Conservation (phyloP, 2,888 invertebrate genomes). For the Plutella xylostella region DNA sequence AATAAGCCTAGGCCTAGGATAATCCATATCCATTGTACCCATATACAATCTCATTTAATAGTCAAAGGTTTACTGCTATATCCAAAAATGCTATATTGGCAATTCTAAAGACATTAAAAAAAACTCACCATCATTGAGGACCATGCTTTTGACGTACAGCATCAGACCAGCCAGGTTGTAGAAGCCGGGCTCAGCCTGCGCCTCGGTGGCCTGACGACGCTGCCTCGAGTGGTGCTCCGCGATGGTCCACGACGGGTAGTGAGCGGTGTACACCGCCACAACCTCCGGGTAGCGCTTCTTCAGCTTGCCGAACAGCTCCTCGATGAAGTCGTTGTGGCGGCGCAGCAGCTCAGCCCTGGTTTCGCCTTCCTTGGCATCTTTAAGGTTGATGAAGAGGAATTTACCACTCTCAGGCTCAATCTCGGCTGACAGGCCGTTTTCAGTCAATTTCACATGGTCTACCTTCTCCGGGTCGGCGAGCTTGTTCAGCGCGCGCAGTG, state of each 20-base stretch:
- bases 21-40: too few species aligned
- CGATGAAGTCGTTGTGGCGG: conserved; percentile 73
- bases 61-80: too few species aligned
- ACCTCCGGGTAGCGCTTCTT: conserved; percentile 51
- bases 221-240: conserved; percentile 30
- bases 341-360: conserved; percentile 64
- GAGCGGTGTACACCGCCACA: conserved; percentile 70
- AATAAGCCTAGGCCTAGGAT: too few species aligned
- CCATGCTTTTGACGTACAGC: conserved; percentile 26
- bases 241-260: conserved; percentile 61
- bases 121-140: conserved; percentile 14
- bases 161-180: conserved; percentile 29
- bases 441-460: conserved; percentile 44
- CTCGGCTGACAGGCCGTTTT: conserved; percentile 42
- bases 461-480: conserved; percentile 46
- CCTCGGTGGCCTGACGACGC: conserved; percentile 32
- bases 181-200: conserved; percentile 10
- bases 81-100: too few species aligned
- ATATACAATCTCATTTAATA: too few species aligned
- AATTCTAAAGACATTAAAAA: too few species aligned
- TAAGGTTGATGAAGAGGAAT: conserved; percentile 66
- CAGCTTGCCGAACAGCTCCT: conserved; percentile 59
- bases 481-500: conserved; percentile 65
- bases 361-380: conserved; percentile 69
- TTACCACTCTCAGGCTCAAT: conserved; percentile 51